Base-by-base conservation (phyloP, 2,888 invertebrate genomes). In the Drosophila nigricruria region DNA sequence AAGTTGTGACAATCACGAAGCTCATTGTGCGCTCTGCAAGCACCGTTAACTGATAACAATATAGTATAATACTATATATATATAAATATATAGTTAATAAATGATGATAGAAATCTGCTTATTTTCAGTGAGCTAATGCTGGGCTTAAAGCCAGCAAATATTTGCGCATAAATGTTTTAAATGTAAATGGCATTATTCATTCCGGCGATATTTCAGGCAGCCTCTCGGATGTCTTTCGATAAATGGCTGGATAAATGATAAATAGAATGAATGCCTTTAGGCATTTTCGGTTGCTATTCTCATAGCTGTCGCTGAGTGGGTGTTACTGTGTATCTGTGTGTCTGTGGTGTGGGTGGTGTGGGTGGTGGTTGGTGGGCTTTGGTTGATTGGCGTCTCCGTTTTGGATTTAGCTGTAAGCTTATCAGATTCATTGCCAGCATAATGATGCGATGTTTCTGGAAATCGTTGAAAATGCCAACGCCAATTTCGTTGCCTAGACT, bases 181-280 rank as follows among this genome's bases (percentile, higher is more conserved):
- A 88, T 82, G 72, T 64, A 89, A 87, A 87, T 81, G 77, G 67
- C 77, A 69, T 70, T 77, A 81, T 88, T 88, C 73, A 87, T 83
- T 73, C 70, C 32, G 40, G 59, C 65, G 61, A 76, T 86, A 86
- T 79, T 81, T 84, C 70, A 74, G 71, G 68, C 64, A 40, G 53
- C 67, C 54, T 61, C 82, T 83, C 78, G 73, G 90, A 86, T 86
- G 81, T 81, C 84, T 73, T 57, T 64, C 84, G 84, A 86, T 86
- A 86, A 86, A 88, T 86, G 78, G 78, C 90, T 80, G 89, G 78
- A 89, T 89, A 88, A 88, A 89, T 90, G 84, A 85, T 85, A 89
- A 85, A 85, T 88, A 85, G 88, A 89, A 89, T 85, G 73, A 82
- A 85, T 88, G 84, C 66, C 83, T 77, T 45, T 63, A 74, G 86